Conservation (phyloP, 2,797 vertebrate genomes). For the Okamejei kenojei region DNA sequence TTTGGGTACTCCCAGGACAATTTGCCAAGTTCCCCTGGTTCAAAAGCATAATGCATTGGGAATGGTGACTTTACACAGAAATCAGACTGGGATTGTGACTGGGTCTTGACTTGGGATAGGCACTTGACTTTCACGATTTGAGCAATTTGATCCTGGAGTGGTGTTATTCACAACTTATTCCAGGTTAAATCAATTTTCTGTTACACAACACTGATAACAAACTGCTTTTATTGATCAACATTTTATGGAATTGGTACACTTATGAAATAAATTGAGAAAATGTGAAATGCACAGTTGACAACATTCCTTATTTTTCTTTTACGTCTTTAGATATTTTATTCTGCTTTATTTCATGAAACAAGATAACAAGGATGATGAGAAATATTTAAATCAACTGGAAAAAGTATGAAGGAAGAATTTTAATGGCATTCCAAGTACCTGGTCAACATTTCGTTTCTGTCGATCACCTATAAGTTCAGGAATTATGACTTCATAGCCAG, state of each 20-base stretch:
- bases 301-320: background rate
- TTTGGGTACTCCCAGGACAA: no score
- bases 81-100: no score
- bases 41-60: no score
- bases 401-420: background rate
- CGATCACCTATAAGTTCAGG: slow-evolving; percentile 41
- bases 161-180: no score
- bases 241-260: background rate
- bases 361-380: background rate
- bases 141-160: no score
- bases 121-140: no score
- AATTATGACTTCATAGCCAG: slow-evolving; percentile 48
- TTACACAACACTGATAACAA: no score
- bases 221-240: background rate
- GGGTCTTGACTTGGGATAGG: no score
- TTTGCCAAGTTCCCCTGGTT: no score
- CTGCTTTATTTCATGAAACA: background rate
- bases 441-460: background rate
- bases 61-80: no score
- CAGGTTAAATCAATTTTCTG: no score
- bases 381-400: background rate
- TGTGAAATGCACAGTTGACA: background rate
- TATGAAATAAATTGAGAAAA: background rate
- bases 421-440: background rate
- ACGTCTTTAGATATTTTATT: background rate